Base-by-base conservation (phyloP, 2,113 vertebrate species). In the Cyanistes caeruleus region DNA sequence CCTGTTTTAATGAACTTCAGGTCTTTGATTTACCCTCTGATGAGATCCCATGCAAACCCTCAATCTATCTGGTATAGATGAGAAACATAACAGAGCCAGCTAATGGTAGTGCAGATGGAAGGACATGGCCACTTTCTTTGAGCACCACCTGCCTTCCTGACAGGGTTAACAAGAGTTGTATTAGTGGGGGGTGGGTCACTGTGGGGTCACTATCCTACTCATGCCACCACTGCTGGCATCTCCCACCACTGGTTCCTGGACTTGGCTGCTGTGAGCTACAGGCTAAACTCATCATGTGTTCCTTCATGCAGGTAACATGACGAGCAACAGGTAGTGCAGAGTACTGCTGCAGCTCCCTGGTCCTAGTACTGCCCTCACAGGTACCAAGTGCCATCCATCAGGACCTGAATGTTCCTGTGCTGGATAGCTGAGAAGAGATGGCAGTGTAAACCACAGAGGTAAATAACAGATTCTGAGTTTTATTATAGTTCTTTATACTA, bases 241-340 rank as follows among this genome's bases (percentile, higher is more conserved):
- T 87, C 52, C 44, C 14, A 37, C 16, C 1, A 1, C 41, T 0
- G 0, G 11, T 1, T 1, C 55, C n/a, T 39, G 55, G 39, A 46
- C 30, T 51, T 62, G 44, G 15, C 31, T 74, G 39, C 43, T 64
- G 10, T 62, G 59, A 84, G 41, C 33, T 87, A 28, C 39, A 46
- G 62, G 20, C 22, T 87, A 15, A 70, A 67, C 56, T 84, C 51
- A 59, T 46, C 19, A 4, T 1, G 0, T 33, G 21, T 53, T 91
- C 46, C 64, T 91, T 84, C 64, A 37, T 1, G 4, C 37, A 33
- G 35, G 15, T 39, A 73, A 30, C 35, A 4, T 0, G 13, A 44
- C 19, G 33, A 52, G 10, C 10, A 63, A 23, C 35, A 59, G 62
- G 35, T 70, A 19, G 24, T 73, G 27, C n/a, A 46, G 82, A 33